Base-by-base conservation (phyloP, 2,888 invertebrate species). In the Mesochorus sp. region DNA sequence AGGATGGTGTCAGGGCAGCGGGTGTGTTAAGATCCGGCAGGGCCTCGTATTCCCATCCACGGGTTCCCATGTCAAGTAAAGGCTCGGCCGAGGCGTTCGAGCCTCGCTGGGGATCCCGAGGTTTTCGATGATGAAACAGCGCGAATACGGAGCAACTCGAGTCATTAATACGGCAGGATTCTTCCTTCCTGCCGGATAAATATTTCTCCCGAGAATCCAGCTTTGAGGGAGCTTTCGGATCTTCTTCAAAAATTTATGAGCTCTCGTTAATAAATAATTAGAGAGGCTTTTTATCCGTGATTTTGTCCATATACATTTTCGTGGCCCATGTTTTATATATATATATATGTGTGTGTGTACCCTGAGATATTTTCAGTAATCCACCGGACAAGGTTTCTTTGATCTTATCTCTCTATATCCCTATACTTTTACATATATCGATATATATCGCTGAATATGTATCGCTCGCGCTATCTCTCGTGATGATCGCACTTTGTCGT, bases 1-100 rank as follows among this genome's bases (percentile, higher is more conserved):
- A 87, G 0, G 86, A 83, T 12, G 90, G 89, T 44, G 90, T 89
- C 26, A 86, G 86, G 17, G 83, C 87, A 8, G 84, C 82, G n/a
- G 89, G 86, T n/a, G 88, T 87, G 28, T 85, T 85, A 26, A 88
- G 85, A 83, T 90, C 88, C 26, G 90, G 88, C 81, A 90, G 77
- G 28, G 89, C 89, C 83, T 90, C 90, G 85, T 90, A 90, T 66
- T 90, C 89, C 90, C 90, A 91, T 70, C 85, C 85, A 73, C 85
- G 81, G 34, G 85, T 85, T 67, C 86, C 88, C 90, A 94, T 93
- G 71, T 93, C 94, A 80, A 90, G 85, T 55, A 90, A 80, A 14
- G 88, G 88, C 68, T 88, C 89, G 47, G 87, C 85, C 77, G 90
- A 89, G 67, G 86, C 84, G 81, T 83, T 86, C 28, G 86, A 86